phyloP scores from a whole-genome alignment of 1,140 invertebrate genomes.

The Lasaia peninsularis region DNA sequence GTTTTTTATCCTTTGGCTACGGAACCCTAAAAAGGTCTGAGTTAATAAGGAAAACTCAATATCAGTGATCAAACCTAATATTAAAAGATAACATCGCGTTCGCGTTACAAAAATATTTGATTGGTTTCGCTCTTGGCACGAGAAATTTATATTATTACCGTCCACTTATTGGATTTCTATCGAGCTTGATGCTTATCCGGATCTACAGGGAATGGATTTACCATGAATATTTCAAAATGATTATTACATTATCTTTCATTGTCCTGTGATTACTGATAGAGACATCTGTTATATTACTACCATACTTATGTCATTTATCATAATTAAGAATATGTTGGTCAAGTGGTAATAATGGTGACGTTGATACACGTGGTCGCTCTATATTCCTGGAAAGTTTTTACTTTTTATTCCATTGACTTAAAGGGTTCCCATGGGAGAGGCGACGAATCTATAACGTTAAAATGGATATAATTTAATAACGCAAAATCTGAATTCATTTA shows the following conservation, averaged over 20 bases:
- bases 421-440: no score
- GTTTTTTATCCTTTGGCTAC: no score
- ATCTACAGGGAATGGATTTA: background rate
- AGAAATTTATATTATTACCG: constrained; percentile 23
- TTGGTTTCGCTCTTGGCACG: constrained; percentile 22
- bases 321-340: no score
- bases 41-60: background rate
- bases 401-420: no score
- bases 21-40: no score
- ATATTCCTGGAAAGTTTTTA: no score
- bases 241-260: background rate
- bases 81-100: constrained; percentile 51
- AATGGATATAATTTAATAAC: no score
- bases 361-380: no score
- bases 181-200: constrained; percentile 4
- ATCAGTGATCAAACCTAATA: constrained; percentile 30
- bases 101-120: constrained; percentile 50
- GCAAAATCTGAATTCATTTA: no score
- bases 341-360: no score
- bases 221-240: constrained; percentile 1
- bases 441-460: no score
- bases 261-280: background rate
- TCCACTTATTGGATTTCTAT: constrained; percentile 28
- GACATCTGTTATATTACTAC: background rate
- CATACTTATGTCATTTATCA: background rate